Percentiles rank a stretch among this genome's conserved stretches.
These are phyloP conservation scores for Chionomys nivalis DNA, from an alignment of 2,113 vertebrate species.

Conservation along the genomic window DNA sequence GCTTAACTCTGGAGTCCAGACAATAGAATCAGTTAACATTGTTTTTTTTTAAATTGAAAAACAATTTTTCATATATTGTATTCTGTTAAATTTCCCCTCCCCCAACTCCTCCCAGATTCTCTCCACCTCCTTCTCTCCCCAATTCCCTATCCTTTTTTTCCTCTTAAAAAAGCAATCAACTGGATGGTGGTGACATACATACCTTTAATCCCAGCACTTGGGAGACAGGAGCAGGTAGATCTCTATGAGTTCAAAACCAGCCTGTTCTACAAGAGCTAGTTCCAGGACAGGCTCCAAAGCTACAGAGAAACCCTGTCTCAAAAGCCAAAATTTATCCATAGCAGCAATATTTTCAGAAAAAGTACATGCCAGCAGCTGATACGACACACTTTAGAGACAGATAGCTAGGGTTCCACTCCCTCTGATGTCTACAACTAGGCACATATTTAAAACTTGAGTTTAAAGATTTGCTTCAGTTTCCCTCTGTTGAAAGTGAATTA, in stretches of 20 bases:
- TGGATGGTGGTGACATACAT: accelerated
- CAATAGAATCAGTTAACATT: not conserved
- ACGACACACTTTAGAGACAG: not conserved
- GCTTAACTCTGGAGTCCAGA: not conserved
- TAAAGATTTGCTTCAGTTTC: not conserved
- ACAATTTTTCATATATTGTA: not conserved
- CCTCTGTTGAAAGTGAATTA: not conserved
- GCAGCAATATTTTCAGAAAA: not conserved
- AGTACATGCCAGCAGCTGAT: not conserved
- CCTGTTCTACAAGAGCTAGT: no score
- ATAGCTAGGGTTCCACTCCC: not conserved
- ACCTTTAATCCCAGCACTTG: no score
- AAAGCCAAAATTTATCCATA: not conserved
- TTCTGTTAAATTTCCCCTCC: not conserved
- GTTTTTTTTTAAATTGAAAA: not conserved
- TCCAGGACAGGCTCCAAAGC: no score
- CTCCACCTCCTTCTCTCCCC: not conserved
- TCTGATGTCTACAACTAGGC: not conserved
- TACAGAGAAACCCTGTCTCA: no score
- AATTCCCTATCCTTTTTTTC: not conserved
- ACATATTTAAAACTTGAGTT: not conserved
- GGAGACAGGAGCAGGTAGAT: no score
- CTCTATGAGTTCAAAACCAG: no score
- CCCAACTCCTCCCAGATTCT: not conserved
- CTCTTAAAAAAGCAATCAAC: no score